A percentile compares a stretch with the other conserved stretches of the same genome.
phyloP scores from a whole-genome alignment of 2,113 vertebrate genomes.

The Macaca fascicularis region DNA sequence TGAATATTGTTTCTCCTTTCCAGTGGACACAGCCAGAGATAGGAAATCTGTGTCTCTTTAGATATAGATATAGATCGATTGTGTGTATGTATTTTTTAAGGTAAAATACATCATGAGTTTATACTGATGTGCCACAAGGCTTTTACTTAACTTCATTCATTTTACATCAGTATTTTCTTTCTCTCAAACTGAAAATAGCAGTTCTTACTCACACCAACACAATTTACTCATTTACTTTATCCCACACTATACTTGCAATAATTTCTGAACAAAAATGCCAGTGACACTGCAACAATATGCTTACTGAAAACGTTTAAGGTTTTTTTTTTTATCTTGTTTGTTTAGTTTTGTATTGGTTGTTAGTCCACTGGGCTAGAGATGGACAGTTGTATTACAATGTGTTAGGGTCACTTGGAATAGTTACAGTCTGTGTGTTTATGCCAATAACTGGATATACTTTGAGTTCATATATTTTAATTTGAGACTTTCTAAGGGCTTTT shows the following conservation, averaged over 20 bases:
- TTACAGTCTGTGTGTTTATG: background rate
- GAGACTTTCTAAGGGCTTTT: background rate
- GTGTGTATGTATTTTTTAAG: background rate
- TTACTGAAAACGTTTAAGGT: background rate
- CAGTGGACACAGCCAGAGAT: background rate
- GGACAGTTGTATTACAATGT: background rate
- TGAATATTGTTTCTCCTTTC: background rate
- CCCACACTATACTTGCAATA: background rate
- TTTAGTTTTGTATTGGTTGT: background rate
- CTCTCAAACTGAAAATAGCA: background rate
- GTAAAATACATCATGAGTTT: background rate
- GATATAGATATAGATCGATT: rapidly evolving
- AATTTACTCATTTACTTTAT: background rate
- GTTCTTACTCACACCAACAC: background rate
- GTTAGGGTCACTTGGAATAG: background rate
- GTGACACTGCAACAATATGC: background rate
- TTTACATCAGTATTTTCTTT: background rate
- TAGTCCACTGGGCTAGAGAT: background rate
- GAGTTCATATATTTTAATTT: background rate
- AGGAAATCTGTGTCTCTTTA: background rate
- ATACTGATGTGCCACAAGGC: background rate
- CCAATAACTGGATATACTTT: background rate
- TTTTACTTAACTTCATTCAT: background rate
- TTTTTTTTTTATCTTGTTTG: too few relatives aligned
- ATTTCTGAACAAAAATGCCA: background rate